These are phyloP conservation scores for Physeter macrocephalus DNA, from an alignment of 2,113 vertebrate genomes.

Conservation along the genomic window DNA sequence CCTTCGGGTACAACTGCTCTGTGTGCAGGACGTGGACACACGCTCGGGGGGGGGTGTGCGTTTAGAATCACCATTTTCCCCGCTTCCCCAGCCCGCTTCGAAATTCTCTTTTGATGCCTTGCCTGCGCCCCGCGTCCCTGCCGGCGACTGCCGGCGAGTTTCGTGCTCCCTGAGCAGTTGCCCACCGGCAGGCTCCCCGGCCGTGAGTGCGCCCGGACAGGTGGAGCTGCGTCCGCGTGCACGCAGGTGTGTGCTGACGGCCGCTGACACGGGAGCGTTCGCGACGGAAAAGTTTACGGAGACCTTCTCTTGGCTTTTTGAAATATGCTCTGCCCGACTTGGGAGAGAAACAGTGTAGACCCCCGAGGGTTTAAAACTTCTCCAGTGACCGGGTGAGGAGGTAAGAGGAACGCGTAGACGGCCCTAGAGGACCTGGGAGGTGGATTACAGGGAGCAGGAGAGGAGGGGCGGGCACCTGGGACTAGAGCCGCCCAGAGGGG, in stretches of 20 bases:
- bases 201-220: not conserved
- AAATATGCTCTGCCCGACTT: not conserved
- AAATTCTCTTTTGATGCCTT: not conserved
- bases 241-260: not conserved
- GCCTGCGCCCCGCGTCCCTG: not conserved
- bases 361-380: not conserved
- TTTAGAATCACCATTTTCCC: not conserved
- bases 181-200: not conserved
- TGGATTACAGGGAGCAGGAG: not conserved
- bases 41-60: not conserved
- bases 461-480: not conserved
- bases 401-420: not conserved
- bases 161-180: not conserved
- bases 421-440: not conserved
- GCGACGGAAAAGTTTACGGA: constrained; percentile 41
- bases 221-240: not conserved
- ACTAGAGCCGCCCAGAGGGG: not conserved
- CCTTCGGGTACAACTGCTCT: not conserved
- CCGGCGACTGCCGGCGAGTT: not conserved
- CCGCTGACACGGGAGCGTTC: not conserved
- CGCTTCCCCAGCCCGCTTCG: not conserved
- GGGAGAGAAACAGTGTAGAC: not conserved
- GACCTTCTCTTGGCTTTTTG: not conserved
- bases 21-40: not conserved
- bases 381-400: not conserved